Conservation (phyloP, 2,113 vertebrate species). For the Burhinus bistriatus region DNA sequence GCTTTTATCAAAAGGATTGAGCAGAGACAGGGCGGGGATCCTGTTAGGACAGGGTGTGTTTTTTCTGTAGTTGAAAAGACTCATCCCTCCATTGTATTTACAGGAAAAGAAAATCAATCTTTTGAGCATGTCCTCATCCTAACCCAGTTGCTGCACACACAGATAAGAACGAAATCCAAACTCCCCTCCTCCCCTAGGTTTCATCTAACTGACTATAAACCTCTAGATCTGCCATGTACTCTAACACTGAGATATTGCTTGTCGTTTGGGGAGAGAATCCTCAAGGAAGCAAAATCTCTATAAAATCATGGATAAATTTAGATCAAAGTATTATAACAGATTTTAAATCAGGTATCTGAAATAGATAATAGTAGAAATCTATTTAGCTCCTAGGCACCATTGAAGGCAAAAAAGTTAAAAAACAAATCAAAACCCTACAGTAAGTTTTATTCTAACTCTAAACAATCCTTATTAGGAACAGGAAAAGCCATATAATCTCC, state of each 20-base stretch:
- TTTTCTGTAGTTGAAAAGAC: slow-evolving; percentile 1
- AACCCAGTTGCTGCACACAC: not conserved
- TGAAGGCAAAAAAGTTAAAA: not conserved
- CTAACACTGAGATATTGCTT: not conserved
- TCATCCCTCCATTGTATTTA: slow-evolving; percentile 57
- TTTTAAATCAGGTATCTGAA: not conserved
- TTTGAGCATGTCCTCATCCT: not conserved
- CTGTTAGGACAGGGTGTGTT: slow-evolving; percentile 19
- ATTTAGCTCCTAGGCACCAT: not conserved
- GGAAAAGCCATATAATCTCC: not conserved
- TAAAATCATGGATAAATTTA: not conserved
- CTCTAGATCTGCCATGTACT: not conserved
- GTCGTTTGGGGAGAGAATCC: not conserved
- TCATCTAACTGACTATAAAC: not conserved
- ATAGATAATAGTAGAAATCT: not conserved
- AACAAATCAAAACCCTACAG: not conserved
- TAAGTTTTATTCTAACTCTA: not conserved
- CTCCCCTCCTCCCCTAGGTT: not conserved
- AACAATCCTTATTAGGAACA: not conserved
- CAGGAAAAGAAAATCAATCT: slow-evolving; percentile 66
- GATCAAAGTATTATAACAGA: not conserved
- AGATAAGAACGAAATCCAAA: slow-evolving; percentile 53
- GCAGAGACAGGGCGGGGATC: slow-evolving; percentile 31
- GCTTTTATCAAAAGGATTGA: not conserved
- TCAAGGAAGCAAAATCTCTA: not conserved